Evolutionary conservation across 2,888 invertebrate genomes (phyloP), one percentile per base, ranked within the genome.

Genomic region (Entomobrya multifasciata): DNA sequence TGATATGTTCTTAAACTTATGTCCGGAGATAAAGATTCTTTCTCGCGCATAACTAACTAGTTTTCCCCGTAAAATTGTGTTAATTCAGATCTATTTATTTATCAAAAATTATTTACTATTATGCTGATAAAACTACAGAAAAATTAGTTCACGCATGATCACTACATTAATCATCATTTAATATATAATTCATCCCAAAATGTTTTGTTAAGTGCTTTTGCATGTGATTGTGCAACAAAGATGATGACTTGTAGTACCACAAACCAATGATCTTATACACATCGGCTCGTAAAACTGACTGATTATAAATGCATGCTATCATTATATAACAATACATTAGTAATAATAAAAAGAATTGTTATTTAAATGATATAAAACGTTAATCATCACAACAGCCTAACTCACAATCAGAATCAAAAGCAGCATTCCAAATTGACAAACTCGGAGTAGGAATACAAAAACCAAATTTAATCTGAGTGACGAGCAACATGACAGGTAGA

Each of bases 391-490:
- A 36, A 36, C 74, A 74, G 27, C 1, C 74, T 52, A 3, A 57
- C 30, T 30, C 55, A 36, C 36, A 36, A 36, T 36, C 36, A 36
- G 8, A 36, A 36, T 6, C 1, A 15, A 17, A 10, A 17, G 30
- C 20, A 60, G 76, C 86, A 86, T 86, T 86, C 86, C 86, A 67
- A 36, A 76, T 86, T 86, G 86, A 86, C 86, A 81, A 86, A 81
- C 72, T 57, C 62, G 55, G 77, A 88, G 78, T 82, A 77, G 65
- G 82, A 89, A 86, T 88, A 86, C 82, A 88, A 86, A 89, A 89
- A 87, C 88, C 85, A 87, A 89, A 90, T 90, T n/a, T 89, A 90
- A 90, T 90, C 88, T 87, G 86, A 89, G 88, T 88, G 90, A 90
- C 90, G 90, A 88, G 87, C 76, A 83, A 89, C 87, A 87, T 87